Base-by-base conservation (phyloP, 2,797 vertebrate genomes). In the Argya squamiceps region DNA sequence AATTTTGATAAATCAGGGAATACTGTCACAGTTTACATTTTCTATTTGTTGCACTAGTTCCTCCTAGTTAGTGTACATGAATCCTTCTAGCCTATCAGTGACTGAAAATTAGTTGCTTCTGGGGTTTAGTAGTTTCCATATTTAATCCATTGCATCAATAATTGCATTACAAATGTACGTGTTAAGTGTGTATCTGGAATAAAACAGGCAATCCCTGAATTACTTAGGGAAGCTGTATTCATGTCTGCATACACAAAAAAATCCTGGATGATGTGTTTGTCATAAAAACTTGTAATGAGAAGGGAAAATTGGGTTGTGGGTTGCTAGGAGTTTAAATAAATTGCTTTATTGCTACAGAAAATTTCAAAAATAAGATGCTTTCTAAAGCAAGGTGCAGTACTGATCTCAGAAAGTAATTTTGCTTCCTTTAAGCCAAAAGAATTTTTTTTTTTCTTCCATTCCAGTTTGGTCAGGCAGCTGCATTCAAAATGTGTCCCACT, bases 61-160 rank as follows among this genome's bases (percentile, higher is more conserved):
- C 50, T 90, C 23, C 63, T 65, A 52, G 65, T 30, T 65, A 52
- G 65, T 30, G 55, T 44, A 9, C 15, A 34, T 27, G 39, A 92
- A 85, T 83, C n/a, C 50, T 84, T 88, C 73, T 62, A 92, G 32
- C 39, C 12, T 88, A 88, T 46, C 76, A 76, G 50, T 32, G 41
- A 69, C 36, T 64, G n/a, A 41, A 89, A 94, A 91, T 91, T 89
- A 80, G 74, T 91, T 91, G 89, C 5, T 84, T 77, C 26, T 77
- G 56, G 24, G 14, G 15, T 92, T 83, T 89, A 84, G 19, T 69
- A 59, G 68, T 94, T 91, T 65, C 30, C 32, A 75, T 88, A 76
- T 65, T 96, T 91, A 95, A 94, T 84, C 47, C 52, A 81, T 19
- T 89, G 24, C 76, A 94, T 84, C 95, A 79, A 73, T 96, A 93